Evolutionary conservation across 2,113 vertebrate species (phyloP), one percentile per base, ranked within the genome.

Genomic region (Scatophagus argus): DNA sequence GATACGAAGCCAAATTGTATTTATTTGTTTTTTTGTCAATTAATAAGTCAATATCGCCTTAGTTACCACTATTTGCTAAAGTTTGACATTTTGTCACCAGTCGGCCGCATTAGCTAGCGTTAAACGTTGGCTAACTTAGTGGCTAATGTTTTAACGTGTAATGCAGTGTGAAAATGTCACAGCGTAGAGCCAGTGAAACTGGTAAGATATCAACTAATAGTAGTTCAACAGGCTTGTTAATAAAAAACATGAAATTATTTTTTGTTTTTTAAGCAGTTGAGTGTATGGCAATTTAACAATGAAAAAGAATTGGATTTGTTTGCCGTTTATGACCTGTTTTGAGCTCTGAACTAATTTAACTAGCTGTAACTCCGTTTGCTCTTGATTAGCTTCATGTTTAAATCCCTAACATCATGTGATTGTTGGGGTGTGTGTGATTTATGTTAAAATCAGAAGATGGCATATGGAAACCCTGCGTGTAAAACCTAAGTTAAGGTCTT

Each of bases 121-220:
- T 55, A 21, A 32, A 34, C 32, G 19, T 2, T 32, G 2, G 23
- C 11, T 51, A 16, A 5, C 23, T n/a, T n/a, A n/a, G n/a, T n/a
- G n/a, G n/a, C n/a, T n/a, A n/a, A n/a, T n/a, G n/a, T n/a, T n/a
- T n/a, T n/a, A n/a, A n/a, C n/a, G n/a, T n/a, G n/a, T n/a, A n/a
- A n/a, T n/a, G n/a, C 38, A 10, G 8, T 17, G 25, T 27, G 1
- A 76, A 77, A 52, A 90, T 91, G 86, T 73, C 80, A 29, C 41
- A 54, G 11, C 34, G 8, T 0, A 8, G 13, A 11, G 27, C 21
- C 5, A 21, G 6, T 73, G 19, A 52, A 29, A 32, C 67, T 1
- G 79, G 88, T 89, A 62, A 74, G 47, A 65, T n/a, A 27, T 36
- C 25, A 29, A 23, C 6, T 29, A 17, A n/a, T 27, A 9, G 8